Percentiles rank a stretch among this genome's conserved stretches.
Conservation (phyloP, 2,888 invertebrate genomes). For the Eupeodes latifasciatus region DNA sequence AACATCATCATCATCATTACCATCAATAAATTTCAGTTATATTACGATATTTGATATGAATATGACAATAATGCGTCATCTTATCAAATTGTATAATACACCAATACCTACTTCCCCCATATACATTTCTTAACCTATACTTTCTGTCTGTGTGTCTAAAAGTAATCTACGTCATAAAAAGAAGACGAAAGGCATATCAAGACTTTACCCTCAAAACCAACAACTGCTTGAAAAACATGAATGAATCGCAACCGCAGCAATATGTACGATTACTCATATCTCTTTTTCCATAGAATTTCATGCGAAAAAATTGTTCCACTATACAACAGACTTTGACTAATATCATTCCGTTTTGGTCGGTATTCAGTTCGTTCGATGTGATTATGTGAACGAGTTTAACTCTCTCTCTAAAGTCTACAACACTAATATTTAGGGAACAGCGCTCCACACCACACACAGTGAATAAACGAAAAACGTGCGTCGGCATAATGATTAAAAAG, state of each 20-base stretch:
- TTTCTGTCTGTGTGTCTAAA: background rate
- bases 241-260: conserved; percentile 49
- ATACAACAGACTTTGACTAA: conserved; percentile 47
- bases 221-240: conserved; percentile 25
- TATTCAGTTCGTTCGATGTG: conserved; percentile 17
- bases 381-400: conserved; percentile 24
- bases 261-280: conserved; percentile 63
- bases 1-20: too few relatives aligned
- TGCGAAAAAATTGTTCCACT: conserved; percentile 39
- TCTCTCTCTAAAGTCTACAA: background rate
- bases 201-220: conserved; percentile 19
- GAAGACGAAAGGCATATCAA: background rate
- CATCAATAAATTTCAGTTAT: background rate
- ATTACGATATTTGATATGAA: background rate
- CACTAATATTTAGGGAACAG: background rate
- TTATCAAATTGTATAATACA: conserved; percentile 26
- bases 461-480: conserved; percentile 45
- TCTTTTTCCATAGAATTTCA: conserved; percentile 49
- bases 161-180: conserved; percentile 7
- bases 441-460: conserved; percentile 1
- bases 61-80: conserved; percentile 36
- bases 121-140: background rate
- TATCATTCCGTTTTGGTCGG: conserved; percentile 6
- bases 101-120: background rate
- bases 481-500: conserved; percentile 30